These are phyloP conservation scores for Phyllostomus hastatus DNA, from an alignment of 2,113 vertebrate species.

Conservation along the genomic window DNA sequence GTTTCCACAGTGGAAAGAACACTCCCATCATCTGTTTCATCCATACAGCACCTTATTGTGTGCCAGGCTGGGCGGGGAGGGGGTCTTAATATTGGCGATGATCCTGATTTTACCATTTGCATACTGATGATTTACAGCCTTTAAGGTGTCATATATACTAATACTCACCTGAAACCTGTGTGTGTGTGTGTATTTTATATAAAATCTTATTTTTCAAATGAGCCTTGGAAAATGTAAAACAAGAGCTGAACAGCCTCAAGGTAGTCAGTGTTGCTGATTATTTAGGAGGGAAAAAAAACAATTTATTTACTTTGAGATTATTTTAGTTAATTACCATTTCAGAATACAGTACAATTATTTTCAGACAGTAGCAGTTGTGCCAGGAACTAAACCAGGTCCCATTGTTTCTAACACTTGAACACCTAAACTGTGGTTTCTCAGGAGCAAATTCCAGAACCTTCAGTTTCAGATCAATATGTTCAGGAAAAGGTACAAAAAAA, in stretches of 20 bases:
- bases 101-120: not conserved
- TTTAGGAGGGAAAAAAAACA: not conserved
- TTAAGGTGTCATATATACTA: slow-evolving; percentile 4
- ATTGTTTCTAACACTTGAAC: not conserved
- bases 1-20: not conserved
- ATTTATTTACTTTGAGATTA: not conserved
- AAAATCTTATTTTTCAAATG: not conserved
- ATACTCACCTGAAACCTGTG: not conserved
- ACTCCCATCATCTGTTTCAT: not conserved
- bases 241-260: not conserved
- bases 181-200: not conserved
- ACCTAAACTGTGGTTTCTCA: not conserved
- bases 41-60: not conserved
- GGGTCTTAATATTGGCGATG: slow-evolving; percentile 14
- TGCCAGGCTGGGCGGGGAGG: not conserved
- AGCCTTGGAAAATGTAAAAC: not conserved
- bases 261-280: not conserved
- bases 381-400: not conserved
- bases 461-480: not conserved
- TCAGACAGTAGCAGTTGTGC: fast-evolving
- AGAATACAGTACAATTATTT: not conserved
- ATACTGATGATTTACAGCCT: not conserved
- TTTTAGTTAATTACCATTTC: slow-evolving; percentile 7
- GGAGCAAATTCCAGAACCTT: not conserved
- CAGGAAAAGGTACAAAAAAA: not conserved